Evolutionary conservation across 1,140 invertebrate species (phyloP), one percentile per base, ranked within the genome.

Genomic region (Eueides isabella): DNA sequence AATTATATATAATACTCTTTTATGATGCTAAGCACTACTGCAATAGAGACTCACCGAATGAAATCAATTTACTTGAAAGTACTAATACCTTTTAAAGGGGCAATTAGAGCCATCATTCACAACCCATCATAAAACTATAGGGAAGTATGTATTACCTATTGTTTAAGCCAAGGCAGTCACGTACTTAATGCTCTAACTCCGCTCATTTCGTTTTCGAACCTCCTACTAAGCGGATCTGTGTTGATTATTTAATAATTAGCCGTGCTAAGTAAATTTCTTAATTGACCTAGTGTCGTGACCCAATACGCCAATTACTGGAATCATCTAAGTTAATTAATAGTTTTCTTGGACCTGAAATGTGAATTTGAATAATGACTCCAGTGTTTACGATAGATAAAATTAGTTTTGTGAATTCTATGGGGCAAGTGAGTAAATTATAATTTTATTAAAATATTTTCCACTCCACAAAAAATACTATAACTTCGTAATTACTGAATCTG

Each of bases 71-170:
- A 55, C 48, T 55, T 55, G 48, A 26, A 55, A 55, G 48, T 55
- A 55, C 48, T 55, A 55, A 55, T 55, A 55, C 48, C 48, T 63
- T 70, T 70, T 70, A 70, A 70, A 63, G 31, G 67, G 68, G 68
- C 68, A 70, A 70, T 70, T 70, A 38, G 38, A 28, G 61, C 35
- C 55, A 70, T 70, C 33, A 63, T 70, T 70, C 61, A 67, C 41
- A 55, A 67, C 66, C 41, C 30, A 70, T 63, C 68, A 63, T 62
- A 70, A 62, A 63, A 35, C 55, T 35, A 63, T 33, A 41, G 61
- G 68, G 68, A 70, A 63, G 68, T 70, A 28, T 48, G 30, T 35
- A 70, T 70, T 61, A 70, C 68, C 68, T 31, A 70, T 70, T 70
- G 68, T 70, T 70, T 55, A 23, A 61, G 48, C 23, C 48, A 55